Percentiles rank a stretch among this genome's conserved stretches.
Evolutionary conservation across 1,140 invertebrate genomes (phyloP).

Genomic region (Holcopasites calliopsidis): DNA sequence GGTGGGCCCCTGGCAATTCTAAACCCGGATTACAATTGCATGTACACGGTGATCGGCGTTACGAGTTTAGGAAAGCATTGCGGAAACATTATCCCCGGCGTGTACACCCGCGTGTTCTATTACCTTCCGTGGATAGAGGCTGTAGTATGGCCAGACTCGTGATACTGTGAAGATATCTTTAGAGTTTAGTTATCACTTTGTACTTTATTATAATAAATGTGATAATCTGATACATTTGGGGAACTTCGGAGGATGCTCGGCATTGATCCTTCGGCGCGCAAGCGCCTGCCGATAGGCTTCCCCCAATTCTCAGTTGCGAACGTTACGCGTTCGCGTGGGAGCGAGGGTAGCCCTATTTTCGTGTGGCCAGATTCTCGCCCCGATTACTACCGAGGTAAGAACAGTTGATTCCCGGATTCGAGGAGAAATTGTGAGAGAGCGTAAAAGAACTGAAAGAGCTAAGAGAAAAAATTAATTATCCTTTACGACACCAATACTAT

Average conservation of each 20-base stretch:
- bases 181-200: neutral
- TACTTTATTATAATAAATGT: neutral
- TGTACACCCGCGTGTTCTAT: slow-evolving; percentile 81
- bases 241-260: slow-evolving; percentile 35
- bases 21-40: slow-evolving; percentile 70
- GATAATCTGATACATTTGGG: too few species aligned
- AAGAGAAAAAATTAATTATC: neutral
- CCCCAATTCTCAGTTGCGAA: slow-evolving; percentile 43
- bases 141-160: slow-evolving; percentile 63
- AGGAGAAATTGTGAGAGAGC: neutral
- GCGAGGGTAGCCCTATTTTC: slow-evolving; percentile 48
- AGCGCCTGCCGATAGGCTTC: slow-evolving; percentile 48
- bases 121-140: slow-evolving; percentile 82
- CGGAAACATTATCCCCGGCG: slow-evolving; percentile 76
- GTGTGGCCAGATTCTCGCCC: slow-evolving; percentile 28
- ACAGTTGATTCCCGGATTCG: neutral
- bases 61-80: slow-evolving; percentile 79
- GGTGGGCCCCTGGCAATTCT: slow-evolving; percentile 77
- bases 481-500: neutral
- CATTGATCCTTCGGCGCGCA: slow-evolving; percentile 59
- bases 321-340: slow-evolving; percentile 10
- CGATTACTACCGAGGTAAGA: slow-evolving; percentile 32
- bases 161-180: slow-evolving; percentile 24
- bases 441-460: neutral
- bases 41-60: slow-evolving; percentile 80